A percentile compares a stretch with the other conserved stretches of the same genome.
Evolutionary conservation across 1,140 invertebrate genomes (phyloP).

Genomic region (Drosophila auraria): DNA sequence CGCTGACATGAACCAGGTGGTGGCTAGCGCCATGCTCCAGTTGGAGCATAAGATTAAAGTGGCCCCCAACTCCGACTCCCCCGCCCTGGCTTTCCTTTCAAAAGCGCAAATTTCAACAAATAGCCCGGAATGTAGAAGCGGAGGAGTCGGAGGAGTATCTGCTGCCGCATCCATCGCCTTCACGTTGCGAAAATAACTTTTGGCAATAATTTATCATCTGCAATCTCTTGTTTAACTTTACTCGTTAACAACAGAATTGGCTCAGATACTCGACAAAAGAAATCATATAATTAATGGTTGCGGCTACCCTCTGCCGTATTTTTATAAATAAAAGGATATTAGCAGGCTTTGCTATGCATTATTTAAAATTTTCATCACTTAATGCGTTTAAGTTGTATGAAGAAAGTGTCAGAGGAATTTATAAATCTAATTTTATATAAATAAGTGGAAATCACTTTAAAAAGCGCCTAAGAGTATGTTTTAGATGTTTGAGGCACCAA

Average conservation of each 20-base stretch:
- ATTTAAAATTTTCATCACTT: too few relatives aligned
- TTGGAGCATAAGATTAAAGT: constrained; percentile 19
- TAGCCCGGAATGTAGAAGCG: not conserved
- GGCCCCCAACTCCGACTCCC: constrained; percentile 2
- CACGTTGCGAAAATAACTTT: constrained; percentile 22
- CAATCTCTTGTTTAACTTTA: constrained; percentile 23
- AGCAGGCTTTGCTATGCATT: too few relatives aligned
- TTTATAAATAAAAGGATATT: not conserved
- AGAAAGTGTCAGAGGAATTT: too few relatives aligned
- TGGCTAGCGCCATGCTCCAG: constrained; percentile 10
- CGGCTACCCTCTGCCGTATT: not conserved
- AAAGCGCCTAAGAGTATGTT: too few relatives aligned
- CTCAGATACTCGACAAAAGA: constrained; percentile 6
- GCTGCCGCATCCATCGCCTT: constrained; percentile 9
- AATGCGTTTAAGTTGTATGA: too few relatives aligned
- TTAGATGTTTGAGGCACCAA: too few relatives aligned
- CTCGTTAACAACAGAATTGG: constrained; percentile 21
- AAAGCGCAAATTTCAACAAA: constrained; percentile 23
- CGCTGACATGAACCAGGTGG: constrained; percentile 13
- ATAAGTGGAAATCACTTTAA: too few relatives aligned
- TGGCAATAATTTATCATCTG: constrained; percentile 23
- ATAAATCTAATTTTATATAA: too few relatives aligned
- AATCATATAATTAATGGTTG: constrained; percentile 15
- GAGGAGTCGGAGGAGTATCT: not conserved
- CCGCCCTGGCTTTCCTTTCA: not conserved